Conservation (phyloP, 2,888 invertebrate genomes). For the Tenthredo amoena region DNA sequence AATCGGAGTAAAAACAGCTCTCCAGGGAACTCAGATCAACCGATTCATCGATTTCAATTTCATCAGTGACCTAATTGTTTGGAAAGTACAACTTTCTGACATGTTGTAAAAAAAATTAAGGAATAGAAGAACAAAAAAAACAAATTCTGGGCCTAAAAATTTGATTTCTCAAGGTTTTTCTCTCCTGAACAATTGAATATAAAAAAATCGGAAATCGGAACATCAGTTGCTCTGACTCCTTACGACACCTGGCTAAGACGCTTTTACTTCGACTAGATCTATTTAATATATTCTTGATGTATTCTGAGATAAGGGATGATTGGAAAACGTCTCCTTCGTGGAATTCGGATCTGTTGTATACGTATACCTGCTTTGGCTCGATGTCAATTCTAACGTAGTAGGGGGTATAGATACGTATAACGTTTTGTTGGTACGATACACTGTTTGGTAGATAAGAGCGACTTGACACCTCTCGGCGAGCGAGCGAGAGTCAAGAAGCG, state of each 20-base stretch:
- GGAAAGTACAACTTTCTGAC: too few species aligned
- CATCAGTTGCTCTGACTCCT: too few species aligned
- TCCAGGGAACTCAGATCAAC: neutral
- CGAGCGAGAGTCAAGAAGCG: constrained; percentile 5
- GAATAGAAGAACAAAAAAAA: neutral
- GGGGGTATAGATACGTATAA: neutral
- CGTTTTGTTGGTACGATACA: neutral
- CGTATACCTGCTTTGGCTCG: neutral
- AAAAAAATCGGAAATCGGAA: neutral
- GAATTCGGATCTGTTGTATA: too few species aligned
- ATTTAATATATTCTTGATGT: neutral
- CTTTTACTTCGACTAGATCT: too few species aligned
- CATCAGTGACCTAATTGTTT: neutral
- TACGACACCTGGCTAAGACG: too few species aligned
- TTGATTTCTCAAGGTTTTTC: neutral
- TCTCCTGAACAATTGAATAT: neutral
- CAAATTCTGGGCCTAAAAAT: neutral
- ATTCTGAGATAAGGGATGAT: neutral
- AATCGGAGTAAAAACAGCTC: too few species aligned
- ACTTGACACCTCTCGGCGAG: neutral
- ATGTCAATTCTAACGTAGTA: neutral
- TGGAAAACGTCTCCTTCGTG: neutral
- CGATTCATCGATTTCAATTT: neutral
- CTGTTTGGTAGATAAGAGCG: constrained; percentile 1
- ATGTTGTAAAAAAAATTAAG: neutral